These are phyloP conservation scores for Rhodinocichla rosea DNA, from an alignment of 2,113 vertebrate species.

Conservation along the genomic window DNA sequence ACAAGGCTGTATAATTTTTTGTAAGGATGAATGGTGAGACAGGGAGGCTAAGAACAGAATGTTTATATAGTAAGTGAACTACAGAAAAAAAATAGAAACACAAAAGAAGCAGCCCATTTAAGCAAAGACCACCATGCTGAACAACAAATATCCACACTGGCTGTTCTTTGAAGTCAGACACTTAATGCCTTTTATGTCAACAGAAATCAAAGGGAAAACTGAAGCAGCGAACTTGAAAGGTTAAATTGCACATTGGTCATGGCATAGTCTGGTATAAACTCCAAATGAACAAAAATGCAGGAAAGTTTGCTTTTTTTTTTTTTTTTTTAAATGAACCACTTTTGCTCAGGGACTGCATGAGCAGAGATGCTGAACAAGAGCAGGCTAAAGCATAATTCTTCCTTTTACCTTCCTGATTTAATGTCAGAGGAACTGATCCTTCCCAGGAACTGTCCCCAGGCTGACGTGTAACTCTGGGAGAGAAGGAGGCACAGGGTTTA, in stretches of 20 bases:
- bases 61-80: not conserved
- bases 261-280: not conserved
- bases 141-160: not conserved
- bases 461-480: not conserved
- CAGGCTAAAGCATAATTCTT: not conserved
- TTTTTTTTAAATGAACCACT: not conserved
- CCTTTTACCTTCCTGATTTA: not conserved
- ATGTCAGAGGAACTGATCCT: not conserved
- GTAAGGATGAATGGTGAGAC: not conserved
- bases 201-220: constrained; percentile 22
- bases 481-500: not conserved
- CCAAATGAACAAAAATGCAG: not conserved
- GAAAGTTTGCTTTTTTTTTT: not conserved
- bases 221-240: not conserved
- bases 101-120: not conserved
- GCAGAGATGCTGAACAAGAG: not conserved
- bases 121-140: constrained; percentile 10
- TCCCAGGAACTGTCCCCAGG: not conserved
- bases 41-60: not conserved
- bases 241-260: not conserved
- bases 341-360: not conserved
- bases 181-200: constrained; percentile 18
- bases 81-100: not conserved
- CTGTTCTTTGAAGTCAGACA: constrained; percentile 31
- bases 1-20: not conserved